Conservation (phyloP, 2,113 vertebrate genomes). For the Hucho hucho region DNA sequence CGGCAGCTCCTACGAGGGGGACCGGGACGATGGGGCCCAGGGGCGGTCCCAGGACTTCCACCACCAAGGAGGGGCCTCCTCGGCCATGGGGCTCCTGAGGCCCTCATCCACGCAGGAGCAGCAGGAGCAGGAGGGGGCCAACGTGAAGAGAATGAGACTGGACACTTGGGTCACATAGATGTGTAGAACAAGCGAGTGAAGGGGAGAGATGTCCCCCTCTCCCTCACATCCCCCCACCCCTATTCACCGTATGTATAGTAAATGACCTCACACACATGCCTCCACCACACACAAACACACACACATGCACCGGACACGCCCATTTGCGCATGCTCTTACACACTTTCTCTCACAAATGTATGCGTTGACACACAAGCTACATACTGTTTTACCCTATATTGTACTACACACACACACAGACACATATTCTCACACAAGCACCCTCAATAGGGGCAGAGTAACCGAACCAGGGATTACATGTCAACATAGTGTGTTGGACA, state of each 20-base stretch:
- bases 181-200: constrained; percentile 17
- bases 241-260: constrained; percentile 23
- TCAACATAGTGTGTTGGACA: constrained; percentile 20
- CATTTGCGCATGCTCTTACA: constrained; percentile 5
- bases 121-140: constrained; percentile 82
- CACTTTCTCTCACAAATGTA: constrained; percentile 33
- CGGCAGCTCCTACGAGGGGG: constrained; percentile 90
- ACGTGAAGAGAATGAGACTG: constrained; percentile 91
- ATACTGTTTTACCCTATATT: constrained; percentile 1
- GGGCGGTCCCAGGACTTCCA: constrained; percentile 72
- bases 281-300: constrained; percentile 56
- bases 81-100: constrained; percentile 71
- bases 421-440: constrained; percentile 11
- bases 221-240: constrained; percentile 44
- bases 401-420: constrained; percentile 37
- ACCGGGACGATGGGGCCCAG: constrained; percentile 80
- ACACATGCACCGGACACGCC: constrained; percentile 26
- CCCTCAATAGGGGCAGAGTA: constrained; percentile 20
- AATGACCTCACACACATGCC: constrained; percentile 37
- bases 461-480: constrained; percentile 45
- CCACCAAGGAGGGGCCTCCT: constrained; percentile 68
- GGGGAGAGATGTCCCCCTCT: constrained; percentile 30
- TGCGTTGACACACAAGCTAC: constrained; percentile 15
- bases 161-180: constrained; percentile 95
- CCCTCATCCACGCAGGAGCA: constrained; percentile 81